A percentile compares a stretch with the other conserved stretches of the same genome.
These are phyloP conservation scores for Danaus chrysippus DNA, from an alignment of 2,888 invertebrate genomes.

Conservation along the genomic window DNA sequence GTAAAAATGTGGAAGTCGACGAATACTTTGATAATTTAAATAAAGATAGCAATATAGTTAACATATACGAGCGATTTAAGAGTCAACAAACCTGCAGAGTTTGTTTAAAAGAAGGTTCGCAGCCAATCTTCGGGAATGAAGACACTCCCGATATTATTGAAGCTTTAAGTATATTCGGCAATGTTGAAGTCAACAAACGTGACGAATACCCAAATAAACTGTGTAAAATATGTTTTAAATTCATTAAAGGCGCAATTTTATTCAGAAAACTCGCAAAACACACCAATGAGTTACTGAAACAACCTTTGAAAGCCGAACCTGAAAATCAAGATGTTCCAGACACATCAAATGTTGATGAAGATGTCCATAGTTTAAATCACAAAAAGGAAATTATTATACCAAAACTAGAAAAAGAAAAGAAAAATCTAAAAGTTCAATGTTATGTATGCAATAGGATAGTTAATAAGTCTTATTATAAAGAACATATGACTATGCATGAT, in stretches of 20 bases:
- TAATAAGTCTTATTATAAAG: slow-evolving; percentile 42
- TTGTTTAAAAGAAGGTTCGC: slow-evolving; percentile 50
- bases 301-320: slow-evolving; percentile 34
- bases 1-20: slow-evolving; percentile 22
- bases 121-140: slow-evolving; percentile 44
- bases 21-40: slow-evolving; percentile 30
- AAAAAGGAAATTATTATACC: not conserved
- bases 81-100: slow-evolving; percentile 46
- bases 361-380: not conserved
- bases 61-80: slow-evolving; percentile 7
- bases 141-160: slow-evolving; percentile 41
- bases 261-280: slow-evolving; percentile 54
- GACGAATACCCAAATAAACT: slow-evolving; percentile 50
- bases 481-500: slow-evolving; percentile 46
- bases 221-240: slow-evolving; percentile 51
- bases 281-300: slow-evolving; percentile 45
- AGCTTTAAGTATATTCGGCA: slow-evolving; percentile 46
- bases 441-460: slow-evolving; percentile 44
- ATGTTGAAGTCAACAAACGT: slow-evolving; percentile 44
- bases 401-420: slow-evolving; percentile 21
- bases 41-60: slow-evolving; percentile 12
- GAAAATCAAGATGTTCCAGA: slow-evolving; percentile 19
- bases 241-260: slow-evolving; percentile 48
- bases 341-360: slow-evolving; percentile 30
- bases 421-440: slow-evolving; percentile 41